Percentiles rank a stretch among this genome's conserved stretches.
Evolutionary conservation across 2,888 invertebrate genomes (phyloP).

Genomic region (Aleiodes alternator): DNA sequence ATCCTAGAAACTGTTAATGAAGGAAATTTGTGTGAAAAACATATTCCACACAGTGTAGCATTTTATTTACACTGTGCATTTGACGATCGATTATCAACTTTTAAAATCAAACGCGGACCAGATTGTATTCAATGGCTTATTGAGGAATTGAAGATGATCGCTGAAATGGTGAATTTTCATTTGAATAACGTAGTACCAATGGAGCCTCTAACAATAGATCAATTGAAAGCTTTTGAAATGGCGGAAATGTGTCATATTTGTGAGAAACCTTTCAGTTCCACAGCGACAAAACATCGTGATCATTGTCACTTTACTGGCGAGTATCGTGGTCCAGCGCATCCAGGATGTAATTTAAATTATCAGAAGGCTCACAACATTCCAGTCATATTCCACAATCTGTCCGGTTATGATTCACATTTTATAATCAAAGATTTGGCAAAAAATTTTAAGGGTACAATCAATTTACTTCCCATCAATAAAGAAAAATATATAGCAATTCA

Average conservation of each 20-base stretch:
- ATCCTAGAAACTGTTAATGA: slow-evolving; percentile 41
- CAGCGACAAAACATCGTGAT: slow-evolving; percentile 47
- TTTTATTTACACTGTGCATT: slow-evolving; percentile 28
- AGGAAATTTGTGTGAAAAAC: slow-evolving; percentile 37
- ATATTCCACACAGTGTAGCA: slow-evolving; percentile 42
- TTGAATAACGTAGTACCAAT: slow-evolving; percentile 32
- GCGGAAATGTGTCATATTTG: slow-evolving; percentile 52
- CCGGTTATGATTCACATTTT: slow-evolving; percentile 61
- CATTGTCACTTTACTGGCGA: slow-evolving; percentile 53
- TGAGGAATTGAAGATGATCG: no score
- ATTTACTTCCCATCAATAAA: slow-evolving; percentile 58
- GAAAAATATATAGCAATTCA: slow-evolving; percentile 40
- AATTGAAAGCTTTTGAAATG: slow-evolving; percentile 26
- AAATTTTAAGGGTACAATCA: slow-evolving; percentile 50
- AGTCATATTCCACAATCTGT: slow-evolving; percentile 61
- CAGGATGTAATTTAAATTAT: slow-evolving; percentile 58
- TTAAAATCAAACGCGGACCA: no score
- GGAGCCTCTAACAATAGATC: slow-evolving; percentile 29
- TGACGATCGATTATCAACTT: no score
- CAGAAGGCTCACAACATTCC: slow-evolving; percentile 52
- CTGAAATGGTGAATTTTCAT: no score
- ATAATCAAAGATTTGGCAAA: slow-evolving; percentile 56
- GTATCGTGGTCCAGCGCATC: slow-evolving; percentile 57
- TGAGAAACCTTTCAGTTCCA: slow-evolving; percentile 46
- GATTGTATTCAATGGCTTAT: no score